Evolutionary conservation across 1,140 invertebrate genomes (phyloP).

Genomic region (Drosophila sucinea): DNA sequence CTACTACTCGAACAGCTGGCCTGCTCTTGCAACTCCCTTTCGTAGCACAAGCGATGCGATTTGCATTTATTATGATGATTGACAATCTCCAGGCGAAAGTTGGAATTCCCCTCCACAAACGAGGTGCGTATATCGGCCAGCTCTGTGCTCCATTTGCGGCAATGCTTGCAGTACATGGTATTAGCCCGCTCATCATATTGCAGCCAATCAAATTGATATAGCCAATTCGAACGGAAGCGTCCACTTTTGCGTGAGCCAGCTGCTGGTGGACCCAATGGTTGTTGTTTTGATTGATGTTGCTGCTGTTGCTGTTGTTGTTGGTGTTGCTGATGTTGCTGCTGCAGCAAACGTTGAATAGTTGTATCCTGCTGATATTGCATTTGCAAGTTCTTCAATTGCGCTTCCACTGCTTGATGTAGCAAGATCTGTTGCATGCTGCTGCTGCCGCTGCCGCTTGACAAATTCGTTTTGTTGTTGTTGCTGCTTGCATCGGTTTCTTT

Average conservation of each 20-base stretch:
- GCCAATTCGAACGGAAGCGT: conserved; percentile 87
- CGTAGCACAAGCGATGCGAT: conserved; percentile 87
- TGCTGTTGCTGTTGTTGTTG: conserved; percentile 37
- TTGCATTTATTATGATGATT: conserved; percentile 91
- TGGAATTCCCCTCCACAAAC: conserved; percentile 89
- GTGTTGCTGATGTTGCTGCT: conserved; percentile 65
- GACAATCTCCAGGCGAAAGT: conserved; percentile 89
- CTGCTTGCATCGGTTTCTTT: conserved; percentile 63
- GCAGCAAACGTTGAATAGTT: conserved; percentile 65
- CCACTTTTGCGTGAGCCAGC: conserved; percentile 84
- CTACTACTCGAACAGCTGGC: conserved; percentile 37
- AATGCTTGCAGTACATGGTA: conserved; percentile 89
- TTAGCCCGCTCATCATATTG: conserved; percentile 87
- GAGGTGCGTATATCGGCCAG: conserved; percentile 89
- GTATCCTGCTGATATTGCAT: conserved; percentile 44
- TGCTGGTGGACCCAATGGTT: conserved; percentile 3
- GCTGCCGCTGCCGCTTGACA: conserved; percentile 21
- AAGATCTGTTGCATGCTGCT: conserved; percentile 67
- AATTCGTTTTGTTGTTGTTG: conserved; percentile 49
- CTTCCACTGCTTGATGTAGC: conserved; percentile 67
- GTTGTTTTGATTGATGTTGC: conserved; percentile 25
- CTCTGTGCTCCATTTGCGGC: conserved; percentile 88
- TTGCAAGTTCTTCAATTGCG: conserved; percentile 62
- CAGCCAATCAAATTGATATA: conserved; percentile 87
- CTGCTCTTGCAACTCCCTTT: conserved; percentile 83